Percentiles rank a stretch among this genome's conserved stretches.
phyloP scores from a whole-genome alignment of 92 coral and sea anemone genomes.

The Nematostella vectensis region DNA sequence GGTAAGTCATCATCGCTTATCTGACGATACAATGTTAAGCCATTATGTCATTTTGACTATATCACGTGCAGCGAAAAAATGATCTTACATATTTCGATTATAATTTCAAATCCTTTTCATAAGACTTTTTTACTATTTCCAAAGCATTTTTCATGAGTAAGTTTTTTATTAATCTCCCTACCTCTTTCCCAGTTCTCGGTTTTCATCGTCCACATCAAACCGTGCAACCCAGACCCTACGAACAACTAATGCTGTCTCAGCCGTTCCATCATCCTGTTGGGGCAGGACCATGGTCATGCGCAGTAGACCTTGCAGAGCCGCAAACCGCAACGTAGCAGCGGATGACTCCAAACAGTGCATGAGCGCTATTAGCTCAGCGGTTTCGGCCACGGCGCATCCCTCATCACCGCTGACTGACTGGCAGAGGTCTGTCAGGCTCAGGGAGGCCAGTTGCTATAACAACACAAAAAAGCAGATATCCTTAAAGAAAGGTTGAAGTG shows the following conservation, averaged over 20 bases:
- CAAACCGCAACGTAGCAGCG: constrained; percentile 62
- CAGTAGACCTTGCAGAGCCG: constrained; percentile 73
- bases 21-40: too few relatives aligned
- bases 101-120: too few relatives aligned
- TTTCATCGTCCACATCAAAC: constrained; percentile 88
- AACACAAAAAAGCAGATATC: too few relatives aligned
- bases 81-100: too few relatives aligned
- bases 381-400: constrained; percentile 75
- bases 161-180: too few relatives aligned
- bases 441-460: constrained; percentile 82
- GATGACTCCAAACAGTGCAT: constrained; percentile 70
- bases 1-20: too few relatives aligned
- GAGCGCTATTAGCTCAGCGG: constrained; percentile 66
- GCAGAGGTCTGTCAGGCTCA: constrained; percentile 74
- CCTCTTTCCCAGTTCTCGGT: constrained; percentile 72
- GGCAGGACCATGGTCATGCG: constrained; percentile 54
- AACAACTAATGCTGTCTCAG: constrained; percentile 40
- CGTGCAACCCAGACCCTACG: constrained; percentile 74
- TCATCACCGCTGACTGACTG: constrained; percentile 74
- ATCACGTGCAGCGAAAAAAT: too few relatives aligned
- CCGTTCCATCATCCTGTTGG: constrained; percentile 46
- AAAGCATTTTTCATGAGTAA: too few relatives aligned
- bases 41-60: too few relatives aligned
- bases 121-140: too few relatives aligned
- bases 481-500: too few relatives aligned